Base-by-base conservation (phyloP, 2,888 invertebrate genomes). In the Limnephilus rhombicus region DNA sequence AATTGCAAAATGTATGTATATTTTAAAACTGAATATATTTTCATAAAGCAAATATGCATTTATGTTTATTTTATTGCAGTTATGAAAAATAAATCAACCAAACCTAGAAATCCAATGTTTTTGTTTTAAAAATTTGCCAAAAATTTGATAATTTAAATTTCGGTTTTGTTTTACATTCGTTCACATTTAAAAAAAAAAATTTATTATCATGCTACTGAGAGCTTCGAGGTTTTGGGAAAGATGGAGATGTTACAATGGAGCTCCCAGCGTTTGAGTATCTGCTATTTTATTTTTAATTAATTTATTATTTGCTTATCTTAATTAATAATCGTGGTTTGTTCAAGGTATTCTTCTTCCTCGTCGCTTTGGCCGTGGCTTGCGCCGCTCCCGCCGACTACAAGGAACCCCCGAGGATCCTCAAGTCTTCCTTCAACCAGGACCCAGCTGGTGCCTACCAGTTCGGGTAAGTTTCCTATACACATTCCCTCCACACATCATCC, bases 361-460 rank as follows among this genome's bases (percentile, higher is more conserved):
- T 94, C 81, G 93, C 94, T 41, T 82, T 94, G 92, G 94, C 93
- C 90, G 82, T 94, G 89, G 93, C 93, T 87, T 89, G 83, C 85
- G 94, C 94, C 34, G 93, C 92, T 34, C 93, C 93, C 1, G 93
- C 92, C 53, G 94, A 94, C 0, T 68, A 68, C n/a, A 92, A 93
- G 24, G 94, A 94, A 87, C 87, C 91, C 83, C 83, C 91, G 85
- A 92, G 91, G 93, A 95, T 95, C 94, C 15, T 96, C n/a, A 94
- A 94, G 80, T 95, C 94, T 1, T 94, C 94, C 0, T 95, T 94
- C 93, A 94, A 95, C 0, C 94, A 94, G 91, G 18, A 94, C 0
- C 95, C 96, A 53, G 95, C 95, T 0, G 96, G 96, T 13, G 92
- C 91, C 88, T 96, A 95, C 94, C 2, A 3, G 0, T 95, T 93